Base-by-base conservation (phyloP, 2,797 vertebrate genomes). In the Heterohyrax brucei region DNA sequence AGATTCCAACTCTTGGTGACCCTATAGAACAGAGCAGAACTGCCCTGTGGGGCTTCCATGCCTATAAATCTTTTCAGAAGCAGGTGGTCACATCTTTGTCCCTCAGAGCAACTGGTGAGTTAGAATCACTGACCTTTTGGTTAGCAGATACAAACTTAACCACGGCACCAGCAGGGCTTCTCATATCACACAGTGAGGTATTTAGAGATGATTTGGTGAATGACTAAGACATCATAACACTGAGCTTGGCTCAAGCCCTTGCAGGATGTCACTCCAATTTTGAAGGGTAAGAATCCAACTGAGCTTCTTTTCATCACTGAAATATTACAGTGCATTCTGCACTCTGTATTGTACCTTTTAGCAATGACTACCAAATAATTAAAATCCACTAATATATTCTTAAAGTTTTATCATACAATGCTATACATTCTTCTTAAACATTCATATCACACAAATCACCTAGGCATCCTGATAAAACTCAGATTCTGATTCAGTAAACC, bases 351-450 rank as follows among this genome's bases (percentile, higher is more conserved):
- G 30, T 26, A 62, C 59, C 46, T 88, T 79, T 68, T 46, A 86
- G 30, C 70, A 73, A 44, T 56, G 48, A 61, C n/a, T 64, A 64
- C 14, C 73, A 86, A 91, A 70, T 81, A 92, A 87, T 70, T 92
- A 68, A 92, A 83, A 72, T 44, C 44, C 44, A 77, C 46, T 66
- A 88, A 83, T n/a, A 6, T 33, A 46, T 61, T n/a, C 18, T 33
- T 75, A 77, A 78, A 84, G 48, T 62, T 33, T 24, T 76, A 46
- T 19, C 61, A 72, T n/a, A 48, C 10, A 62, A 1, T 5, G 44
- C 6, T 19, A 12, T 6, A 76, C 39, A 46, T 14, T 83, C 83
- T 89, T 53, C 70, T 93, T 68, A 48, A 73, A 70, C 56, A 46
- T 78, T 68, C 77, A 87, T 50, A 59, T n/a, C 14, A 48, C 7